Evolutionary conservation across 2,113 vertebrate genomes (phyloP).

Genomic region (Junco hyemalis): DNA sequence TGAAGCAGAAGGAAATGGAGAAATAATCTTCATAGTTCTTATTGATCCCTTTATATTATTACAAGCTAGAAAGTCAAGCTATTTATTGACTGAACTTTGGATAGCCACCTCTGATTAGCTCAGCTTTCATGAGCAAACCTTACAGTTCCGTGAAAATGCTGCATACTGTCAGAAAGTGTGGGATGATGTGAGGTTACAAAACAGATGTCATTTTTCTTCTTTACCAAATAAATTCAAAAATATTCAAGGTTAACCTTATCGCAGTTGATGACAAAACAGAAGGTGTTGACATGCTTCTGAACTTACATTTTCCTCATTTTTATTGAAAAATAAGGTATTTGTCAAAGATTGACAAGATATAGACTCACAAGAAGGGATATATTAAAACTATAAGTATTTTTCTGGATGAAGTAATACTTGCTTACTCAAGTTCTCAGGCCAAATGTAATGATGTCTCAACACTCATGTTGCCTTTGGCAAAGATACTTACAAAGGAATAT

Average conservation of each 20-base stretch:
- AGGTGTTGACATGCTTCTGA: conserved; percentile 48
- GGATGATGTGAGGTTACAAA: conserved; percentile 64
- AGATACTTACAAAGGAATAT: neutral
- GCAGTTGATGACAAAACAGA: conserved; percentile 41
- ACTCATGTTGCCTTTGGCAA: neutral
- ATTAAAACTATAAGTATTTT: neutral
- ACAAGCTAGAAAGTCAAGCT: conserved; percentile 55
- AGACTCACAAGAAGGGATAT: neutral
- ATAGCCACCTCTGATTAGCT: conserved; percentile 68
- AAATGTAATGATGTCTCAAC: neutral
- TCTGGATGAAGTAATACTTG: neutral
- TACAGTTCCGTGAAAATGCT: conserved; percentile 23
- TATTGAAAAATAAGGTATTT: conserved; percentile 22
- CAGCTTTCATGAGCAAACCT: conserved; percentile 47
- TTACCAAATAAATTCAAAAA: conserved; percentile 42
- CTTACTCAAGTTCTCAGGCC: neutral
- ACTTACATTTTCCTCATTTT: neutral
- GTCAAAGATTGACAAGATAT: neutral
- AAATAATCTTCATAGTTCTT: conserved; percentile 58
- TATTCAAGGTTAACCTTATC: conserved; percentile 52
- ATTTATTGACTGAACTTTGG: conserved; percentile 72
- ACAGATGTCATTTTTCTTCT: conserved; percentile 60
- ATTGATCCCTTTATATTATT: conserved; percentile 68
- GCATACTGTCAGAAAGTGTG: conserved; percentile 52
- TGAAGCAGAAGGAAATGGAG: conserved; percentile 19